phyloP scores from a whole-genome alignment of 2,797 vertebrate species.

The Sternarchorhynchus goeldii region DNA sequence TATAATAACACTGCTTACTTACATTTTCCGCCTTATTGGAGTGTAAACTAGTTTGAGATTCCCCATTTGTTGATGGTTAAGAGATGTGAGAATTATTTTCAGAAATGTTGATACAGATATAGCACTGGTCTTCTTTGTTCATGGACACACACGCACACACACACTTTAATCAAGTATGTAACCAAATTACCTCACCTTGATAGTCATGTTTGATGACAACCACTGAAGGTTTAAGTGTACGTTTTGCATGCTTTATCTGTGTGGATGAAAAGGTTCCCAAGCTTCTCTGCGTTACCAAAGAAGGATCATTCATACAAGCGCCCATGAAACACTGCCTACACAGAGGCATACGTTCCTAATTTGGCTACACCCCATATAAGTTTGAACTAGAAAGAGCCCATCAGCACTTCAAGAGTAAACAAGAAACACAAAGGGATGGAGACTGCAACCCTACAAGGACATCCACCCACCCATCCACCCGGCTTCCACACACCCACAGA shows the following conservation, averaged over 20 bases:
- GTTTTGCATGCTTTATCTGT: conserved; percentile 22
- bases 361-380: conserved; percentile 33
- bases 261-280: not conserved
- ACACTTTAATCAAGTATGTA: not conserved
- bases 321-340: not conserved
- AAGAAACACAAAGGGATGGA: not conserved
- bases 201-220: not conserved
- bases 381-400: conserved; percentile 10
- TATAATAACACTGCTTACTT: no score
- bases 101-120: not conserved
- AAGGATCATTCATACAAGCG: not conserved
- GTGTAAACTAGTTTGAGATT: no score
- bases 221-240: not conserved
- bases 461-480: conserved; percentile 2
- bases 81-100: no score
- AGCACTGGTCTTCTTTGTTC: conserved; percentile 1
- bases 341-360: conserved; percentile 26
- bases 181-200: not conserved
- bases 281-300: conserved; percentile 19
- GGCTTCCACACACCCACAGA: conserved; percentile 46
- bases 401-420: conserved; percentile 6
- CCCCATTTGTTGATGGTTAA: no score
- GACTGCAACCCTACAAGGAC: conserved; percentile 38
- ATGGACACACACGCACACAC: no score
- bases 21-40: no score